Evolutionary conservation across 2,888 invertebrate species (phyloP), one percentile per base, ranked within the genome.

Genomic region (Scotopteryx bipunctaria): DNA sequence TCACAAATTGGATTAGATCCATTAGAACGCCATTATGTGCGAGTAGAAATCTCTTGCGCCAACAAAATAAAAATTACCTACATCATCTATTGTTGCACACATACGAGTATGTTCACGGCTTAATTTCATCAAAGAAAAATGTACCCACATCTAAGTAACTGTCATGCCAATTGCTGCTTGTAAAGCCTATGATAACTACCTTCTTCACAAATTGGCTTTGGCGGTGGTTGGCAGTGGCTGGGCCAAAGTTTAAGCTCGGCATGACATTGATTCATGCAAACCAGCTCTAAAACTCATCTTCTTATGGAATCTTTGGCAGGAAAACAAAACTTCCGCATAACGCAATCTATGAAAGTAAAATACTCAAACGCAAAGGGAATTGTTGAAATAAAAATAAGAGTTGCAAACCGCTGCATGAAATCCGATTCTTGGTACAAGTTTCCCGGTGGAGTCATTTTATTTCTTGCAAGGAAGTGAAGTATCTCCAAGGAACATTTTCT

Each of bases 351-450:
- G 36, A 21, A 57, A 63, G 36, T 49, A 52, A 36, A 51, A 38
- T 43, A 33, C 42, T 36, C 11, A 13, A 42, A 42, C 48, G 21
- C 45, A 43, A 40, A 17, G 21, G 38, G 37, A 36, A 46, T 43
- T 11, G 45, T 41, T 50, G 43, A 49, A 49, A 42, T 38, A 42
- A 46, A 45, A 9, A 45, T 54, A 60, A 61, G 42, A 36, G 43
- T 53, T 55, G 9, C 38, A 40, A 75, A 67, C 63, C 64, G 64
- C 63, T 61, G 64, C 58, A 69, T 61, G 59, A 64, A 68, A 73
- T 73, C 73, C 63, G 65, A 72, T 74, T 68, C 64, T 38, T 23
- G 52, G 50, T 49, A 52, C 50, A 66, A 73, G 62, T 71, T 70
- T 65, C 46, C 43, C 50, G 43, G 55, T 27, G 41, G 32, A 56